phyloP scores from a whole-genome alignment of 2,797 vertebrate genomes.

The Dermochelys coriacea region DNA sequence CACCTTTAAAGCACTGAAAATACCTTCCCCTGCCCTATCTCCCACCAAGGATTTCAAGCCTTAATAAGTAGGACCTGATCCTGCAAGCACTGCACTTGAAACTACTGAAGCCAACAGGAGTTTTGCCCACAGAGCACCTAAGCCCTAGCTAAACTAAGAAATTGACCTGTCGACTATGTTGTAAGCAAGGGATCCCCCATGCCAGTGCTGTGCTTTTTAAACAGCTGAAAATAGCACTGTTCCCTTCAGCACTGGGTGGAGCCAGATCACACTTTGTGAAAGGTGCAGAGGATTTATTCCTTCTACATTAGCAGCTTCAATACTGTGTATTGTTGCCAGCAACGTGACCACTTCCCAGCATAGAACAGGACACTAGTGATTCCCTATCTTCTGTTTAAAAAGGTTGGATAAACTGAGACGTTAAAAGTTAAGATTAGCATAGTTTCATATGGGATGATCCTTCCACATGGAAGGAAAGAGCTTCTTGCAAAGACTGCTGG shows the following conservation, averaged over 20 bases:
- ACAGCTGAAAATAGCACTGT: background rate
- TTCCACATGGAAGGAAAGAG: background rate
- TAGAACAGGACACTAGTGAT: fast-evolving
- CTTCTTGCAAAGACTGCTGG: background rate
- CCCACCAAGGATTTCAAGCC: fast-evolving
- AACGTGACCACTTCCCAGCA: background rate
- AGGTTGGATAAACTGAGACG: background rate
- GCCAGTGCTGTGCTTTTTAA: background rate
- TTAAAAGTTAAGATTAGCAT: background rate
- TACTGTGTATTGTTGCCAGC: fast-evolving
- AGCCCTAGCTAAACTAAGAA: background rate
- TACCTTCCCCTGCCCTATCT: background rate
- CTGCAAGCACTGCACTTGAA: fast-evolving
- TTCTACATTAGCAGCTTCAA: fast-evolving
- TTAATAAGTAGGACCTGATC: fast-evolving
- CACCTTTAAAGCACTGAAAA: background rate
- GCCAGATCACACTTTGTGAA: background rate
- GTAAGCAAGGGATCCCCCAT: no score
- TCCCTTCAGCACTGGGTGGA: background rate
- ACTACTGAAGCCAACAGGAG: fast-evolving
- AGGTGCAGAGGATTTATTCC: background rate
- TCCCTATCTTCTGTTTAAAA: background rate
- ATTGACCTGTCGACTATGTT: background rate
- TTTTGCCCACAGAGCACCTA: fast-evolving
- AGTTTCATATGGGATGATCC: background rate